These are phyloP conservation scores for Grammomys dolichurus DNA, from an alignment of 2,113 vertebrate genomes.

Conservation along the genomic window DNA sequence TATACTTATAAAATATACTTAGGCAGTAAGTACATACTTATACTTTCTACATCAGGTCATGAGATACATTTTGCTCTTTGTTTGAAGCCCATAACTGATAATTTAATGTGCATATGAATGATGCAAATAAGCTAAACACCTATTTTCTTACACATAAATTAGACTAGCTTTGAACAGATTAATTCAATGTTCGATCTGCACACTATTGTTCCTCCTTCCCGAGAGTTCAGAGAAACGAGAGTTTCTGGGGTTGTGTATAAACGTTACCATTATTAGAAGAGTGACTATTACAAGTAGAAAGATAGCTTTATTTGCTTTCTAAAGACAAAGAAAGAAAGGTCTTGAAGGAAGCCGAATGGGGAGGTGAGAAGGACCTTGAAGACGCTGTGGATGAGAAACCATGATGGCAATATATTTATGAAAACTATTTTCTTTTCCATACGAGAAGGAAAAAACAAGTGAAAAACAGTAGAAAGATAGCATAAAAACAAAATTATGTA, in stretches of 20 bases:
- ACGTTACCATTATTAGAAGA: conserved; percentile 27
- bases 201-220: conserved; percentile 37
- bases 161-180: conserved; percentile 22
- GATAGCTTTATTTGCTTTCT: background rate
- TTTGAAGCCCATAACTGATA: conserved; percentile 18
- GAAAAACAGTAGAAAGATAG: conserved; percentile 25
- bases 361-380: background rate
- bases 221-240: conserved; percentile 56
- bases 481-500: background rate
- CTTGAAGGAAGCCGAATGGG: background rate
- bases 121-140: background rate
- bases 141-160: background rate
- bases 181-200: background rate
- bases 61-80: background rate
- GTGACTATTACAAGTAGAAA: background rate
- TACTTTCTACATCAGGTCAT: background rate
- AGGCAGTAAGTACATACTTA: background rate
- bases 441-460: background rate
- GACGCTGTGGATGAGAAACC: background rate
- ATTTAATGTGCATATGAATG: conserved; percentile 13
- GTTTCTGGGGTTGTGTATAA: conserved; percentile 34
- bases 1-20: background rate
- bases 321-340: too few relatives aligned
- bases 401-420: background rate
- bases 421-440: background rate